Conservation (phyloP, 2,797 vertebrate species). For the Poecilia picta region DNA sequence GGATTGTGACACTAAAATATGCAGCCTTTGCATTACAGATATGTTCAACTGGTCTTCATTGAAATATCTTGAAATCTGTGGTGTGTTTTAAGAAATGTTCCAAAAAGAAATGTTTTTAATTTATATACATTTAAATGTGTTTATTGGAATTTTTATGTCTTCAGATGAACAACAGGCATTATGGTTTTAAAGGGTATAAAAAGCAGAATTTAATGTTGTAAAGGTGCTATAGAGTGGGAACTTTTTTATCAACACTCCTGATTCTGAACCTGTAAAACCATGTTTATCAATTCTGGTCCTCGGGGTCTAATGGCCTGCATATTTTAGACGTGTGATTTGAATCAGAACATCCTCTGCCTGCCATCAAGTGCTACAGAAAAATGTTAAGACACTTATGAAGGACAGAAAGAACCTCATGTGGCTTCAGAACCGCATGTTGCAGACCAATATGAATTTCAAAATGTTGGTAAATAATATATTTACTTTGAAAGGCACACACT, state of each 20-base stretch:
- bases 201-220: neutral
- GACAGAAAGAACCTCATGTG: neutral
- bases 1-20: neutral
- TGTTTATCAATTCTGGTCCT: no score
- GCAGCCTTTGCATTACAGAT: no score
- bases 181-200: neutral
- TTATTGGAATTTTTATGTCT: neutral
- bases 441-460: neutral
- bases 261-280: neutral
- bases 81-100: neutral
- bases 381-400: neutral
- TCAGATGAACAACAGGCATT: neutral
- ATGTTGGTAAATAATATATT: neutral
- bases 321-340: no score
- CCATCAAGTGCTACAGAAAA: no score
- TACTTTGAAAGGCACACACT: neutral
- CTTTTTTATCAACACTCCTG: neutral
- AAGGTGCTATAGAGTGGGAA: neutral
- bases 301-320: no score
- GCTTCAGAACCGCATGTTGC: neutral
- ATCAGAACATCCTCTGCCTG: neutral
- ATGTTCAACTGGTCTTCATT: neutral
- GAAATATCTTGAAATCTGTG: neutral
- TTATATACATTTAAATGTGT: neutral
- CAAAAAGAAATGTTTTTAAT: neutral